A percentile compares a stretch with the other conserved stretches of the same genome.
phyloP scores from a whole-genome alignment of 1,140 invertebrate genomes.

The Spodoptera frugiperda region DNA sequence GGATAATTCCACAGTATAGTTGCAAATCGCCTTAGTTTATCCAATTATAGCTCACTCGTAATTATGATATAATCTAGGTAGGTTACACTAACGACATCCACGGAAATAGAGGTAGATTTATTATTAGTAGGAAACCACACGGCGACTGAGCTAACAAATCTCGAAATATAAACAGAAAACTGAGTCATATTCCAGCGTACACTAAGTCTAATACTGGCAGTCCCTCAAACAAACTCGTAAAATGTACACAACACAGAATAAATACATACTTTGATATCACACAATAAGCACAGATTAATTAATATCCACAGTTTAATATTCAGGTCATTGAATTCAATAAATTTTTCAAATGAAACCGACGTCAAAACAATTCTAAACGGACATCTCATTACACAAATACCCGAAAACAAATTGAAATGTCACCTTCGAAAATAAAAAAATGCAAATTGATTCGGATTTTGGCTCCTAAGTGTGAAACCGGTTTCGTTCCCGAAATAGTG shows the following conservation, averaged over 20 bases:
- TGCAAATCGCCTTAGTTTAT: too few species aligned
- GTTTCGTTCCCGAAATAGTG: conserved; percentile 42
- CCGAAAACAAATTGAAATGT: conserved; percentile 8
- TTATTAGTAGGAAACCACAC: conserved; percentile 12
- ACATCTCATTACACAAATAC: conserved; percentile 13
- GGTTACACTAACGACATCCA: conserved; percentile 4
- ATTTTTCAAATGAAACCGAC: background rate
- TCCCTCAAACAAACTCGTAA: background rate
- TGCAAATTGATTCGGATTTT: conserved; percentile 26
- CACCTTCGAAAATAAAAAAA: conserved; percentile 24
- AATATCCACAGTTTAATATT: background rate
- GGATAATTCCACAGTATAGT: too few species aligned
- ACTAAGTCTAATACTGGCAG: conserved; percentile 17
- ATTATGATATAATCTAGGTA: background rate
- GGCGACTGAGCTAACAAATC: conserved; percentile 12
- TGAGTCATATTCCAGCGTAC: conserved; percentile 1
- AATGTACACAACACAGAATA: background rate
- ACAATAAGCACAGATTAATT: background rate
- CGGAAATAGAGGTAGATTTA: conserved; percentile 16
- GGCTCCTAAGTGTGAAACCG: conserved; percentile 1
- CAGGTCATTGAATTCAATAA: conserved; percentile 7
- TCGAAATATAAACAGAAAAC: conserved; percentile 13
- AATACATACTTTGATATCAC: background rate
- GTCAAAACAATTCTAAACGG: conserved; percentile 16
- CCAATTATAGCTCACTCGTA: too few species aligned